Conservation (phyloP, 2,888 invertebrate species). For the Thymelicus sylvestris region DNA sequence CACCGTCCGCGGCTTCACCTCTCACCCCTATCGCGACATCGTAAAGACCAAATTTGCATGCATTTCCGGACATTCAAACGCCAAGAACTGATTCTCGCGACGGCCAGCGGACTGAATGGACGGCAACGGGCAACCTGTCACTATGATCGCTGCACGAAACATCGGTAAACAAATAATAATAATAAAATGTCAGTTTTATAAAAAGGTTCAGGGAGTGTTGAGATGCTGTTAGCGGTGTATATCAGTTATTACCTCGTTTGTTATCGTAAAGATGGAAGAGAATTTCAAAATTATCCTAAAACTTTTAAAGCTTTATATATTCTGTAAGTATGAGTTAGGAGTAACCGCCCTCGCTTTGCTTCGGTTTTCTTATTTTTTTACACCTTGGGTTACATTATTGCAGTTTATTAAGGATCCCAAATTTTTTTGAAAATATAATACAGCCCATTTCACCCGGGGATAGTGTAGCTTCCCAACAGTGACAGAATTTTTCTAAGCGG, state of each 20-base stretch:
- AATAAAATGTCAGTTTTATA: not conserved
- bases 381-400: too few species aligned
- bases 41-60: constrained; percentile 44
- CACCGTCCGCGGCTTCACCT: constrained; percentile 43
- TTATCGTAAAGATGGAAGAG: not conserved
- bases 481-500: too few species aligned
- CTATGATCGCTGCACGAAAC: not conserved
- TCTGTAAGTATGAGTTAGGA: too few species aligned
- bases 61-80: constrained; percentile 33
- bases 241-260: not conserved
- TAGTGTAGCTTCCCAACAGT: too few species aligned
- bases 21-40: constrained; percentile 35
- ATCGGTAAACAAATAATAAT: not conserved
- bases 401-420: too few species aligned
- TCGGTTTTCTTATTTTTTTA: too few species aligned
- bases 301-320: too few species aligned
- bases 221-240: not conserved
- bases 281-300: not conserved
- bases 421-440: too few species aligned
- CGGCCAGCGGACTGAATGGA: constrained; percentile 2
- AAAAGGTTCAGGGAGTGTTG: not conserved
- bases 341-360: too few species aligned
- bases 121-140: too few species aligned
- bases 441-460: too few species aligned
- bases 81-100: constrained; percentile 2